Evolutionary conservation across 2,888 invertebrate species (phyloP).

Genomic region (Himalopsyche japonica): DNA sequence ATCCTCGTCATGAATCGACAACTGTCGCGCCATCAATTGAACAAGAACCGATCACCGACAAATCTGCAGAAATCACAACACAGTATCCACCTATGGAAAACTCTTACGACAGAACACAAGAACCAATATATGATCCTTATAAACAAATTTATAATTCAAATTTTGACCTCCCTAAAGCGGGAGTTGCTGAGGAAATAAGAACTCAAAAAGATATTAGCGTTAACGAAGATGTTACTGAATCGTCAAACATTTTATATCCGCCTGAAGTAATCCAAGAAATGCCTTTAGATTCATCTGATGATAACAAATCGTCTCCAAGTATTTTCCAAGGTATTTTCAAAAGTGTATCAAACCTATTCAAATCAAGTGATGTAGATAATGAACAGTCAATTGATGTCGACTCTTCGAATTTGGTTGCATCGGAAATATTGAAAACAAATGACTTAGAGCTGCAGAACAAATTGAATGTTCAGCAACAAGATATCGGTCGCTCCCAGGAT

Average conservation of each 20-base stretch:
- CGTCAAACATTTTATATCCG: not conserved
- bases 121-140: not conserved
- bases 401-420: not conserved
- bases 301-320: not conserved
- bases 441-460: not conserved
- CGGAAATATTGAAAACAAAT: not conserved
- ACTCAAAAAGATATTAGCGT: not conserved
- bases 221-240: not conserved
- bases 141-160: not conserved
- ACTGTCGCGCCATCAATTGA: not conserved
- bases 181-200: not conserved
- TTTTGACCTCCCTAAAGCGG: not conserved
- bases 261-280: not conserved
- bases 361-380: not conserved
- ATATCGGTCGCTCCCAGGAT: not conserved
- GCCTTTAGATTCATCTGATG: not conserved
- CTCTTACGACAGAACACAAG: not conserved
- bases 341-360: conserved; percentile 6
- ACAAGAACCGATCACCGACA: not conserved
- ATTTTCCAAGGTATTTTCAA: conserved; percentile 1
- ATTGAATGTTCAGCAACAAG: conserved; percentile 10
- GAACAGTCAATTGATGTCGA: not conserved
- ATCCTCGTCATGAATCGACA: not conserved
- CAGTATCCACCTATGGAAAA: not conserved
- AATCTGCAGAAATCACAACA: not conserved